Evolutionary conservation across 2,797 vertebrate genomes (phyloP).

Genomic region (Anomalospiza imberbis): DNA sequence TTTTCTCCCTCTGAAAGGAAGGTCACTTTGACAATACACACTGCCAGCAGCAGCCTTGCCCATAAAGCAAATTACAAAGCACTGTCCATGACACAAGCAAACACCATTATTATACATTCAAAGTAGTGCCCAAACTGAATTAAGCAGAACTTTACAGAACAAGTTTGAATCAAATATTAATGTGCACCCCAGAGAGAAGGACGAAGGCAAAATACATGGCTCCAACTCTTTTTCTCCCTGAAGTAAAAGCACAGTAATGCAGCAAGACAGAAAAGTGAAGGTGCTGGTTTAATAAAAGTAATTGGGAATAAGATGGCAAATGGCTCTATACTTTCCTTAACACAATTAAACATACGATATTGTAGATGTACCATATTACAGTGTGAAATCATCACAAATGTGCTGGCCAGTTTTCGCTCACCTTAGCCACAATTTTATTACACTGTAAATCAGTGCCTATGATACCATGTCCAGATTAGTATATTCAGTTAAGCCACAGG

Average conservation of each 20-base stretch:
- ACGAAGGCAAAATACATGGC: not conserved
- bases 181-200: not conserved
- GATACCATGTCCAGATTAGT: conserved; percentile 15
- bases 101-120: conserved; percentile 32
- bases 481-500: not conserved
- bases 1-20: conserved; percentile 10
- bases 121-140: conserved; percentile 25
- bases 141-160: conserved; percentile 33
- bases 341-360: not conserved
- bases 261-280: not conserved
- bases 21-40: conserved; percentile 20
- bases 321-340: not conserved
- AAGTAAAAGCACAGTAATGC: not conserved
- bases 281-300: not conserved
- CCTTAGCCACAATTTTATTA: conserved; percentile 43
- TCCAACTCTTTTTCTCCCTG: not conserved
- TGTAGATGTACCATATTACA: not conserved
- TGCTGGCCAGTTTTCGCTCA: conserved; percentile 28
- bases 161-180: conserved; percentile 42
- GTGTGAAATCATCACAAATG: conserved; percentile 36
- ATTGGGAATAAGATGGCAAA: not conserved
- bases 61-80: conserved; percentile 46
- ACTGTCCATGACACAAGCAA: not conserved
- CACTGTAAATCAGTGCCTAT: conserved; percentile 34
- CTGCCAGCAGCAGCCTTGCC: conserved; percentile 16